These are phyloP conservation scores for Diabrotica undecimpunctata DNA, from an alignment of 1,140 invertebrate genomes.

Conservation along the genomic window DNA sequence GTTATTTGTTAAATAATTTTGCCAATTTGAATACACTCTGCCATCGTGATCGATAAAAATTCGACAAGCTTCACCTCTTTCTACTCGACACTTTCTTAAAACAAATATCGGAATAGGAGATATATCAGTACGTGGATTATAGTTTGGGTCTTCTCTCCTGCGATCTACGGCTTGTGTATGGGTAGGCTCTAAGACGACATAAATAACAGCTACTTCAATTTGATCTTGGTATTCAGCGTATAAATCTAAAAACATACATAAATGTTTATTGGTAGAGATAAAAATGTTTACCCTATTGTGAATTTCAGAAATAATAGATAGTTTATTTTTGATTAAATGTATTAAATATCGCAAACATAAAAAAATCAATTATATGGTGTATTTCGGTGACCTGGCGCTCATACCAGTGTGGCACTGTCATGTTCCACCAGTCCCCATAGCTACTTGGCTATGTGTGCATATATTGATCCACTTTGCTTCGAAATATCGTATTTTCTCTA, in stretches of 20 bases:
- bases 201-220: conserved; percentile 37
- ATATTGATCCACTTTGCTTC: no score
- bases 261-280: no score
- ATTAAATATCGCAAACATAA: no score
- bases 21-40: conserved; percentile 43
- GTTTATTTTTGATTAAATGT: no score
- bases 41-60: conserved; percentile 43
- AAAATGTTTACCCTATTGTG: no score
- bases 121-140: conserved; percentile 37
- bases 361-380: no score
- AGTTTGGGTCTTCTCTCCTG: conserved; percentile 29
- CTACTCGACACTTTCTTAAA: conserved; percentile 36
- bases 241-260: conserved; percentile 29
- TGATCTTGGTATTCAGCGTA: conserved; percentile 33
- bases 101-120: conserved; percentile 38
- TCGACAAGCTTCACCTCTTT: conserved; percentile 36
- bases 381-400: no score
- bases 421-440: no score
- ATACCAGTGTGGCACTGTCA: no score
- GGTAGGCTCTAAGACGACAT: conserved; percentile 38
- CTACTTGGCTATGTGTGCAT: no score
- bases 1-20: conserved; percentile 42
- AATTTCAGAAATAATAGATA: no score
- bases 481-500: no score
- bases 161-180: conserved; percentile 35